phyloP scores from a whole-genome alignment of 2,113 vertebrate species.

The Elephas maximus region DNA sequence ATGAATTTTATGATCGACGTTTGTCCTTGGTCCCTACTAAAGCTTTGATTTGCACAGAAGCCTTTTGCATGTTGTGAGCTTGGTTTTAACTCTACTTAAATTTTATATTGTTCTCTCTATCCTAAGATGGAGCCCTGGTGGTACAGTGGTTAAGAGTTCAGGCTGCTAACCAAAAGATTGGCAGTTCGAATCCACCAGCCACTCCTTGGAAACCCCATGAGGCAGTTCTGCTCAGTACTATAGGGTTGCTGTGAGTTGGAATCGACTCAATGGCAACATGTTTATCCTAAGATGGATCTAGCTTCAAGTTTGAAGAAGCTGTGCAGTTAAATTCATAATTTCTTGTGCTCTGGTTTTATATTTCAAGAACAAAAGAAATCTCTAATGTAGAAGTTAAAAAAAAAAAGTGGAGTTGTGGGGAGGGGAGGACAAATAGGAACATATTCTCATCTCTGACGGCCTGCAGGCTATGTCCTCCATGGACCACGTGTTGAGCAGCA shows the following conservation, averaged over 20 bases:
- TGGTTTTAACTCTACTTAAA: constrained; percentile 29
- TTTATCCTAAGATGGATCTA: not conserved
- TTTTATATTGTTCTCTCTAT: not conserved
- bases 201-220: too few species aligned
- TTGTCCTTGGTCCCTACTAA: not conserved
- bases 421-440: not conserved
- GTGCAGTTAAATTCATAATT: not conserved
- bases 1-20: not conserved
- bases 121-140: too few species aligned
- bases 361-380: not conserved
- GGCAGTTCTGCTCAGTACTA: too few species aligned
- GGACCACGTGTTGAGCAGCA: not conserved
- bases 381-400: not conserved
- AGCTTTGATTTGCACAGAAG: not conserved
- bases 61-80: not conserved
- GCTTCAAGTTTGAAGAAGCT: not conserved
- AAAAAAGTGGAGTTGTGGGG: too few species aligned
- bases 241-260: too few species aligned
- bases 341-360: not conserved
- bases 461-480: not conserved
- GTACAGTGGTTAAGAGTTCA: too few species aligned
- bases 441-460: not conserved
- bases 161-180: too few species aligned
- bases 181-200: too few species aligned
- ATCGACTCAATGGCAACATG: too few species aligned